Evolutionary conservation across 2,797 vertebrate genomes (phyloP).

Genomic region (Phoebastria nigripes): DNA sequence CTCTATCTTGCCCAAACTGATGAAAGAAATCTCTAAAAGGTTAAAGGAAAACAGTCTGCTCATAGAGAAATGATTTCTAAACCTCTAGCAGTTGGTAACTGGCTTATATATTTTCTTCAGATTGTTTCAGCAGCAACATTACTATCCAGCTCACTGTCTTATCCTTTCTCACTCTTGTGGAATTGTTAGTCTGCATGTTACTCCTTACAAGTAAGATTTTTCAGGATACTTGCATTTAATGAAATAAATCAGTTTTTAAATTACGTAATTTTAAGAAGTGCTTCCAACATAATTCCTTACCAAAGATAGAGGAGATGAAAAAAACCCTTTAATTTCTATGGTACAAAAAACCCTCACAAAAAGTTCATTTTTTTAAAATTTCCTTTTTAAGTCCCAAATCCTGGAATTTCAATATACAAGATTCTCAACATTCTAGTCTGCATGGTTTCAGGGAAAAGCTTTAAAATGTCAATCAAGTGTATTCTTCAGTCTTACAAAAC

Average conservation of each 20-base stretch:
- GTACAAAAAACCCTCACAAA: neutral
- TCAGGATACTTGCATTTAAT: neutral
- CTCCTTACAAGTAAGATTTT: neutral
- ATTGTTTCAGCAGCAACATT: neutral
- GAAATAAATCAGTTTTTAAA: neutral
- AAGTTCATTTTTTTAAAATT: neutral
- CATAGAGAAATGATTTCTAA: neutral
- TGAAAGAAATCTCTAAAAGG: neutral
- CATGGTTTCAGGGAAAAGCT: neutral
- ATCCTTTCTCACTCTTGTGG: neutral
- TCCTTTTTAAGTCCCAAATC: neutral
- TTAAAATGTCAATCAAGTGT: neutral
- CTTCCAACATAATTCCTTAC: neutral
- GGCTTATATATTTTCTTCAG: neutral
- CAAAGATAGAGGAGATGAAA: neutral
- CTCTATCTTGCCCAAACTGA: neutral
- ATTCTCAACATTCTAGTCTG: neutral
- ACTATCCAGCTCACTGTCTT: neutral
- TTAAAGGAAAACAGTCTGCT: neutral
- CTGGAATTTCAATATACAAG: neutral
- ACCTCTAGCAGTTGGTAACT: neutral
- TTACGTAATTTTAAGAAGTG: neutral
- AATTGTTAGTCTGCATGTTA: neutral
- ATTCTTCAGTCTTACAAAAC: neutral
- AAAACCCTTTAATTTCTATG: accelerated